These are phyloP conservation scores for Myopa tessellatipennis DNA, from an alignment of 2,888 invertebrate genomes.

Conservation along the genomic window DNA sequence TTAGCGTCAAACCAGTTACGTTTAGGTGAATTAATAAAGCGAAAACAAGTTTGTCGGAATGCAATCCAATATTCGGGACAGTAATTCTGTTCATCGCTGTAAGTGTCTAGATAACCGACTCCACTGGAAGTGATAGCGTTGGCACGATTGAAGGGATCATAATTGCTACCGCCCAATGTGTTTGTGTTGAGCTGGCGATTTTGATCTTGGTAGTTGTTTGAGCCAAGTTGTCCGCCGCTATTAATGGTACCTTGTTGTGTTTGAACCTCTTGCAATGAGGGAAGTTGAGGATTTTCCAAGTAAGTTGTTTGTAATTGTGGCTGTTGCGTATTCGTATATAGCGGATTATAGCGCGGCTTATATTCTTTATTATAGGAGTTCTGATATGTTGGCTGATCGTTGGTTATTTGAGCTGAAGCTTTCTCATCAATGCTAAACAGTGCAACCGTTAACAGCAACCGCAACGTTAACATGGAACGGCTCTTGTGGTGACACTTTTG, in stretches of 20 bases:
- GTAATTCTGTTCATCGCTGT: conserved; percentile 63
- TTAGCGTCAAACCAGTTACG: conserved; percentile 84
- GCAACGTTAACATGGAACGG: background rate
- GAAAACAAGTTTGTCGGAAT: conserved; percentile 85
- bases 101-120: conserved; percentile 55
- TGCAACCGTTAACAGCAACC: background rate
- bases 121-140: conserved; percentile 44
- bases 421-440: conserved; percentile 15
- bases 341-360: conserved; percentile 62
- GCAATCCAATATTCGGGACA: conserved; percentile 92
- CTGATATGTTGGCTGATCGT: conserved; percentile 54
- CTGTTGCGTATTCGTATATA: conserved; percentile 57
- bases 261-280: conserved; percentile 54
- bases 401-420: conserved; percentile 45
- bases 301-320: conserved; percentile 53
- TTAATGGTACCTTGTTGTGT: conserved; percentile 45
- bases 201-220: conserved; percentile 49
- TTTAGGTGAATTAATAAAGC: conserved; percentile 88
- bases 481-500: background rate
- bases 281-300: conserved; percentile 59
- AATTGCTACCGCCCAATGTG: conserved; percentile 50
- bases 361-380: conserved; percentile 61
- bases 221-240: conserved; percentile 22
- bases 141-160: conserved; percentile 59
- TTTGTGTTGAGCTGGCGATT: conserved; percentile 48